Evolutionary conservation across 1,140 invertebrate species (phyloP).

Genomic region (Phortica variegata): DNA sequence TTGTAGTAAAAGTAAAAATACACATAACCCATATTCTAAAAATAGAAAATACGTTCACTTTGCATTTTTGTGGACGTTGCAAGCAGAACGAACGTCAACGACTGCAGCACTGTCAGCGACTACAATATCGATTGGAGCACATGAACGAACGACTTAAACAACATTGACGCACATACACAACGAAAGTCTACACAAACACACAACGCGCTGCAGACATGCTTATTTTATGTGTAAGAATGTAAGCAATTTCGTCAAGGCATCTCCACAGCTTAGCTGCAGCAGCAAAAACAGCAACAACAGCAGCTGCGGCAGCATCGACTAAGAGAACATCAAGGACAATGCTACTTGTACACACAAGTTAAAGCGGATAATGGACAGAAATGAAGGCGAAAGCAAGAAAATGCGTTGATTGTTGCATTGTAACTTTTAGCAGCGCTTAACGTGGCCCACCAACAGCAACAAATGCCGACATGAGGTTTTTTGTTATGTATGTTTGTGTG

Average conservation of each 20-base stretch:
- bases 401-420: too few relatives aligned
- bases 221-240: too few relatives aligned
- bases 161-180: slow-evolving; percentile 15
- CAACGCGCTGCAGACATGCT: slow-evolving; percentile 21
- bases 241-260: too few relatives aligned
- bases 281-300: slow-evolving; percentile 48
- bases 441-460: neutral
- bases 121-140: slow-evolving; percentile 52
- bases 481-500: too few relatives aligned
- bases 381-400: neutral
- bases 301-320: too few relatives aligned
- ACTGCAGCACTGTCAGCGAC: slow-evolving; percentile 45
- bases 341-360: slow-evolving; percentile 35
- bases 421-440: too few relatives aligned
- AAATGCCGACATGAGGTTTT: too few relatives aligned
- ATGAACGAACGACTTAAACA: slow-evolving; percentile 25
- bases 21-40: slow-evolving; percentile 38
- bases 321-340: slow-evolving; percentile 44
- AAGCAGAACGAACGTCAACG: slow-evolving; percentile 51
- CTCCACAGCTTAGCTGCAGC: too few relatives aligned
- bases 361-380: slow-evolving; percentile 48
- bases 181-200: slow-evolving; percentile 2
- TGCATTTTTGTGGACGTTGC: slow-evolving; percentile 51
- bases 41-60: slow-evolving; percentile 51
- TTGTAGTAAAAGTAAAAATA: slow-evolving; percentile 23